Conservation (phyloP, 2,797 vertebrate species). For the Sylvilagus floridanus region DNA sequence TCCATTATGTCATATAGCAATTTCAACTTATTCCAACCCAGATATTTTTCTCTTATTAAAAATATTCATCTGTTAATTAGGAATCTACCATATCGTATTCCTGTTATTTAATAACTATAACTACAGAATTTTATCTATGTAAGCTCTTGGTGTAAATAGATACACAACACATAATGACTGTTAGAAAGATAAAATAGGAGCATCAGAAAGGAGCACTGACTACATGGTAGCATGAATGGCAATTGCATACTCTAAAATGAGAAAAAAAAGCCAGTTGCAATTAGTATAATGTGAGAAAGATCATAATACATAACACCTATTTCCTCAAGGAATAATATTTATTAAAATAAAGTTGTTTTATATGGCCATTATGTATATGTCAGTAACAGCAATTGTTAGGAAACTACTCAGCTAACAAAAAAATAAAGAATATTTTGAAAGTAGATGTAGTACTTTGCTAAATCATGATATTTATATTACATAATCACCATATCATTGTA, state of each 20-base stretch:
- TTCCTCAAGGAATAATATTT: not conserved
- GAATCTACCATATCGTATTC: not conserved
- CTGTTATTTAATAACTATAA: slow-evolving; percentile 19
- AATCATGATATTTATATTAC: not conserved
- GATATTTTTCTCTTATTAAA: slow-evolving; percentile 19
- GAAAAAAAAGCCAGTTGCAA: not conserved
- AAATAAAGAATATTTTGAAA: not conserved
- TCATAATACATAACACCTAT: not conserved
- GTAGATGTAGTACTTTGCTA: not conserved
- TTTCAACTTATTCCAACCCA: slow-evolving; percentile 34
- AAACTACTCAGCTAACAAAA: not conserved
- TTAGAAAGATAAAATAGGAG: not conserved
- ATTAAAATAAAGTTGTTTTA: slow-evolving; percentile 17
- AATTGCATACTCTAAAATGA: not conserved
- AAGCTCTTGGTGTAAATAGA: not conserved
- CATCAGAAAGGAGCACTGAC: not conserved
- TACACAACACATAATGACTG: not conserved
- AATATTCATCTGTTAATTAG: not conserved
- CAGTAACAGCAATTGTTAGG: not conserved
- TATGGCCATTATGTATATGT: not conserved
- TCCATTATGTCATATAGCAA: not conserved
- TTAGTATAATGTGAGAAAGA: not conserved
- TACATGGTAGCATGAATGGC: not conserved
- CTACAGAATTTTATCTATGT: not conserved
- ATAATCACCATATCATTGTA: not conserved